Conservation (phyloP, 2,888 invertebrate species). For the Linhomoeus sp. region DNA sequence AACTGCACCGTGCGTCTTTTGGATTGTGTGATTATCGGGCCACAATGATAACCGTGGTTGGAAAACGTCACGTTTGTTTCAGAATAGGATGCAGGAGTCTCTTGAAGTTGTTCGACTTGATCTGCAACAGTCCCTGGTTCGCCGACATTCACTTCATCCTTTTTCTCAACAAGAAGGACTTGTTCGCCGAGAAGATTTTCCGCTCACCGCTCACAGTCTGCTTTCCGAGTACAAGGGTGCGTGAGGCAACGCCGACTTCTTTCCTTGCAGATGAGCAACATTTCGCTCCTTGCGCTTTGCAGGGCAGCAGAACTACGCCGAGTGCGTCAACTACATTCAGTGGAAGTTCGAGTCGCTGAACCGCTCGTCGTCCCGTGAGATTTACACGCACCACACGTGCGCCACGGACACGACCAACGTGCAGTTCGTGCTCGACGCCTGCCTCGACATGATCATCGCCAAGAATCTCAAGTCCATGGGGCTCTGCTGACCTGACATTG, state of each 20-base stretch:
- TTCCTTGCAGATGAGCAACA: too few relatives aligned
- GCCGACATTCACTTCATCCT: constrained; percentile 98
- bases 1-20: constrained; percentile 70
- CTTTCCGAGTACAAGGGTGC: constrained; percentile 93
- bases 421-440: constrained; percentile 99
- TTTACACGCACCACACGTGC: constrained; percentile 99
- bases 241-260: too few relatives aligned
- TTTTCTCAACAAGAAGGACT: constrained; percentile 98
- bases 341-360: constrained; percentile 28
- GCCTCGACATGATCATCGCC: constrained; percentile 98
- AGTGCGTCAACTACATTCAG: constrained; percentile 27
- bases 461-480: constrained; percentile 99
- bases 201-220: constrained; percentile 96
- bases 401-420: constrained; percentile 99
- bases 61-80: constrained; percentile 25
- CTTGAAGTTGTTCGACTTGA: constrained; percentile 97
- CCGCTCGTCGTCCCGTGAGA: constrained; percentile 86
- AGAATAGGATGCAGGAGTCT: constrained; percentile 99
- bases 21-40: background rate
- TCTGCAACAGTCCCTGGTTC: constrained; percentile 99
- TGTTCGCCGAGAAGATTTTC: constrained; percentile 98
- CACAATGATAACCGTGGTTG: background rate
- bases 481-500: constrained; percentile 41
- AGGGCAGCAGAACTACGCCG: constrained; percentile 24
- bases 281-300: too few relatives aligned